Evolutionary conservation across 30 jellyfish, hydroid and myxozoan genomes (phyloP).

Genomic region (Hydractinia echinata): DNA sequence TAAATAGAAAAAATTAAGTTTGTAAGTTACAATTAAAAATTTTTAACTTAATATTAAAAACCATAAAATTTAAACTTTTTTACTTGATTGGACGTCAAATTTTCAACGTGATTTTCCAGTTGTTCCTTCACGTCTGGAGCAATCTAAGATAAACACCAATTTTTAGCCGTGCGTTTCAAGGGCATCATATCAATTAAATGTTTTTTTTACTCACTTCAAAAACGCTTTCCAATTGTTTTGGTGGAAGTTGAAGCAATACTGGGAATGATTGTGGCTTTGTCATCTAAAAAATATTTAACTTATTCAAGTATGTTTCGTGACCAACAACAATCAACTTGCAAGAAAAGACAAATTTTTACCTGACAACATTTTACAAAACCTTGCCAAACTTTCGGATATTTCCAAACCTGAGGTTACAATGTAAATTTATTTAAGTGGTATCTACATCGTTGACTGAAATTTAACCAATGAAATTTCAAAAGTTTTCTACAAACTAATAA

Average conservation of each 20-base stretch:
- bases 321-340: background rate
- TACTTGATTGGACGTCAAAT: slow-evolving; percentile 90
- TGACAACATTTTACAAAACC: slow-evolving; percentile 98
- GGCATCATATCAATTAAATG: background rate
- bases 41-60: background rate
- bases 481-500: too few species aligned
- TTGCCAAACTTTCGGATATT: slow-evolving; percentile 97
- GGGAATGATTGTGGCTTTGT: slow-evolving; percentile 99
- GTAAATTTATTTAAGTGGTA: too few species aligned
- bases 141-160: slow-evolving; percentile 42
- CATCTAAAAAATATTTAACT: slow-evolving; percentile 59
- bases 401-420: slow-evolving; percentile 71
- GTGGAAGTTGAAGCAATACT: slow-evolving; percentile 88
- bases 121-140: slow-evolving; percentile 77
- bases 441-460: too few species aligned
- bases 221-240: slow-evolving; percentile 89
- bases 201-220: slow-evolving; percentile 60
- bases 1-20: slow-evolving; percentile 12
- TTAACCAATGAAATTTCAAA: too few species aligned
- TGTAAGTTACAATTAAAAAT: background rate
- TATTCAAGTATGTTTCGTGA: background rate
- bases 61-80: background rate
- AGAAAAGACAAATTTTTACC: slow-evolving; percentile 38
- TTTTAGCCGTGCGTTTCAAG: background rate
- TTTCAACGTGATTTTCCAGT: slow-evolving; percentile 73